These are phyloP conservation scores for Etheostoma cragini DNA, from an alignment of 2,113 vertebrate genomes.

Conservation along the genomic window DNA sequence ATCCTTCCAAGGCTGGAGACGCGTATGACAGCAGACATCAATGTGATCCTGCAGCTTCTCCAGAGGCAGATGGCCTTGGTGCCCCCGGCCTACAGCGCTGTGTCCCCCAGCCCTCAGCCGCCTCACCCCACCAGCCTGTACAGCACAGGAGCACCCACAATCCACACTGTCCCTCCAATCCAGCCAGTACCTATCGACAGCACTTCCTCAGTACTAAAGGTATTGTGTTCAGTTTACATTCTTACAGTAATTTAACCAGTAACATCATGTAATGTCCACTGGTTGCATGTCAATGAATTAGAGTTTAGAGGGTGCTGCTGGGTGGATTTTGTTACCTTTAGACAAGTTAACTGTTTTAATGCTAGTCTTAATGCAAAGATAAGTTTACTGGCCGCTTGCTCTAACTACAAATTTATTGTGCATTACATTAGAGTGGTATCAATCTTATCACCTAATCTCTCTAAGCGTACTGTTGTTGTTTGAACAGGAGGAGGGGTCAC, in stretches of 20 bases:
- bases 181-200: constrained; percentile 66
- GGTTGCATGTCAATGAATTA: too few relatives aligned
- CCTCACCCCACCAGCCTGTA: constrained; percentile 83
- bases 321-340: background rate
- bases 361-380: background rate
- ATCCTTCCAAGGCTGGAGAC: constrained; percentile 88
- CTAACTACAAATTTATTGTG: background rate
- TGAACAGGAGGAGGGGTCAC: background rate
- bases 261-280: too few relatives aligned
- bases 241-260: background rate
- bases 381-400: background rate
- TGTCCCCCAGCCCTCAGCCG: constrained; percentile 82
- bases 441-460: background rate
- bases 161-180: constrained; percentile 67
- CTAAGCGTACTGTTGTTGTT: background rate
- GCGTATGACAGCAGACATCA: constrained; percentile 93
- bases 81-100: constrained; percentile 88
- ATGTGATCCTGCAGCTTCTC: constrained; percentile 93
- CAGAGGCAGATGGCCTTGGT: constrained; percentile 91
- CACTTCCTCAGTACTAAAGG: constrained; percentile 77
- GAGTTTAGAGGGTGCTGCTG: too few relatives aligned
- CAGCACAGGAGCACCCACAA: constrained; percentile 71
- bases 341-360: background rate
- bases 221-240: constrained; percentile 47
- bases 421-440: background rate